Evolutionary conservation across 2,113 vertebrate genomes (phyloP), one percentile per base, ranked within the genome.

Genomic region (Chrysochloris asiatica): DNA sequence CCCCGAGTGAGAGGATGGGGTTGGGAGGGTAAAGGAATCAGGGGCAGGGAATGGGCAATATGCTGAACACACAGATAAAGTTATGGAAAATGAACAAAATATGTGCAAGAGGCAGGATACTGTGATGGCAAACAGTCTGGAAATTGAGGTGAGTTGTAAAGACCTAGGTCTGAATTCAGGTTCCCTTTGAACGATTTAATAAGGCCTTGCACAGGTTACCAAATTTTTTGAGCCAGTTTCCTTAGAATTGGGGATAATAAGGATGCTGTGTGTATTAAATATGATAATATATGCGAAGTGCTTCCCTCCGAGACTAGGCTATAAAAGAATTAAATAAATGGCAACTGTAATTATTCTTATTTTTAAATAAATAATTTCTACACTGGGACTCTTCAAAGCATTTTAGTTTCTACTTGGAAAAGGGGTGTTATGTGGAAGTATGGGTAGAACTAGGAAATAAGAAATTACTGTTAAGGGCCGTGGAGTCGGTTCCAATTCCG

Each of bases 361-460:
- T 84, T 79, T 38, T 73, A 76, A 67, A 78, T 45, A 82, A 72
- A 71, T 65, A 38, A 30, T 79, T 88, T 93, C 30, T 83, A 45
- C 10, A 56, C 76, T 83, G 8, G 22, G 24, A 21, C 4, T 2
- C 6, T 78, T 78, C 67, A 65, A 87, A 92, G 4, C 28, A 79
- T 83, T 91, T n/a, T 81, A 90, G 7, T 72, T 77, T 76, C 19
- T 52, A 71, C 33, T 6, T 63, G 69, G 28, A 50, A 72, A 65
- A 80, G 81, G 43, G 16, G 24, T 61, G 16, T 4, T 90, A 90
- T 83, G 56, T 48, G 30, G 56, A 81, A 90, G 61, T 65, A 6
- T 75, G 33, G 47, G 47, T 4, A 93, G 28, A 75, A 90, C 78
- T 67, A 88, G 45, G n/a, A 84, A 91, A 56, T 56, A n/a, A n/a